Conservation (phyloP, 2,888 invertebrate genomes). For the Camptogramma bilineatum region DNA sequence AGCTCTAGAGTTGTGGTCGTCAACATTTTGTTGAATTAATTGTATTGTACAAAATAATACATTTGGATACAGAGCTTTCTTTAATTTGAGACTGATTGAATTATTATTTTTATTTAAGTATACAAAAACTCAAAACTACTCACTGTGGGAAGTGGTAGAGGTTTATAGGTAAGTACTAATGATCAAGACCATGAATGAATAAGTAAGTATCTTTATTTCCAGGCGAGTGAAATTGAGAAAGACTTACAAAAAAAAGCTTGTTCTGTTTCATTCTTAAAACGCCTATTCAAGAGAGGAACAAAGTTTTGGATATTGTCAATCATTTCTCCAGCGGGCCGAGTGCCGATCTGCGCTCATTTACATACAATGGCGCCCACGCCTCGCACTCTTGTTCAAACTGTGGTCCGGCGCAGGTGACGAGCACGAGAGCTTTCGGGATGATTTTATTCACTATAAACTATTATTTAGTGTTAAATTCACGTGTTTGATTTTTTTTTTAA, state of each 20-base stretch:
- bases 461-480: background rate
- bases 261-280: background rate
- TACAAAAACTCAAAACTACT: too few species aligned
- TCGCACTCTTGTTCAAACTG: conserved; percentile 10
- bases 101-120: too few species aligned
- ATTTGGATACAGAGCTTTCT: too few species aligned
- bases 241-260: background rate
- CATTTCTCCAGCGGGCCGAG: conserved; percentile 61
- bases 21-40: conserved; percentile 44
- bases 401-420: conserved; percentile 71
- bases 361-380: conserved; percentile 73
- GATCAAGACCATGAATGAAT: too few species aligned
- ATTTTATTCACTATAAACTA: conserved; percentile 31
- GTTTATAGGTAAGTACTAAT: too few species aligned
- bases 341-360: conserved; percentile 58
- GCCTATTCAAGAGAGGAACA: conserved; percentile 19
- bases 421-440: conserved; percentile 53
- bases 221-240: background rate
- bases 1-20: conserved; percentile 25
- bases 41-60: too few species aligned
- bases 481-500: background rate
- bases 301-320: conserved; percentile 60
- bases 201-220: too few species aligned
- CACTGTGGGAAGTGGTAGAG: too few species aligned
- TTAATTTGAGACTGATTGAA: background rate